phyloP scores from a whole-genome alignment of 92 coral and sea anemone species.

The Anthopleura xanthogrammica region DNA sequence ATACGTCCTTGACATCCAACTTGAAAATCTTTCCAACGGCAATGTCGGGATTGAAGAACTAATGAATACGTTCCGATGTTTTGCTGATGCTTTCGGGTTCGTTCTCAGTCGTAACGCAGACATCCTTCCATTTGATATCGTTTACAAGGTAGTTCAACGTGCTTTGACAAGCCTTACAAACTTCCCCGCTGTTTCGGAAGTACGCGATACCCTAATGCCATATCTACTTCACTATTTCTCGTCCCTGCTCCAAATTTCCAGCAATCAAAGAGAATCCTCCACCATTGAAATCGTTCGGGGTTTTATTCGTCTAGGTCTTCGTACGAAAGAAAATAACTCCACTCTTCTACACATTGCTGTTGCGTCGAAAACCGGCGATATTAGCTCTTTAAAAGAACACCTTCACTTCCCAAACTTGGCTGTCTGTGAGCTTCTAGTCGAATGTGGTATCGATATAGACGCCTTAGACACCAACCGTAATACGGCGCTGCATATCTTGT shows the following conservation, averaged over 20 bases:
- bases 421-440: conserved; percentile 61
- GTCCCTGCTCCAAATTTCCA: conserved; percentile 60
- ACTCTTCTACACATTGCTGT: conserved; percentile 65
- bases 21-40: conserved; percentile 44
- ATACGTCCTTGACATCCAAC: conserved; percentile 70
- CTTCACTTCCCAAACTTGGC: conserved; percentile 71
- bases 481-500: conserved; percentile 65
- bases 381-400: conserved; percentile 75
- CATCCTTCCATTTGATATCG: conserved; percentile 55
- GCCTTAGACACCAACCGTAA: conserved; percentile 53
- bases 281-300: conserved; percentile 52
- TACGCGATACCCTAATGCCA: conserved; percentile 67
- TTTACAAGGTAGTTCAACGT: conserved; percentile 51
- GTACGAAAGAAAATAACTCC: conserved; percentile 50
- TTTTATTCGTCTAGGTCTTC: conserved; percentile 64
- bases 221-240: conserved; percentile 73
- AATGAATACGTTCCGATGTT: conserved; percentile 71
- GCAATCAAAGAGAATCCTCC: conserved; percentile 36
- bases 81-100: conserved; percentile 80
- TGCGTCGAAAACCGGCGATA: conserved; percentile 66
- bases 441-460: conserved; percentile 57
- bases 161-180: conserved; percentile 52
- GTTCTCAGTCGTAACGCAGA: conserved; percentile 68
- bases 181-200: conserved; percentile 50
- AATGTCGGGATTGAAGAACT: conserved; percentile 64